Conservation (phyloP, 1,140 invertebrate genomes). For the Sitophilus oryzae region DNA sequence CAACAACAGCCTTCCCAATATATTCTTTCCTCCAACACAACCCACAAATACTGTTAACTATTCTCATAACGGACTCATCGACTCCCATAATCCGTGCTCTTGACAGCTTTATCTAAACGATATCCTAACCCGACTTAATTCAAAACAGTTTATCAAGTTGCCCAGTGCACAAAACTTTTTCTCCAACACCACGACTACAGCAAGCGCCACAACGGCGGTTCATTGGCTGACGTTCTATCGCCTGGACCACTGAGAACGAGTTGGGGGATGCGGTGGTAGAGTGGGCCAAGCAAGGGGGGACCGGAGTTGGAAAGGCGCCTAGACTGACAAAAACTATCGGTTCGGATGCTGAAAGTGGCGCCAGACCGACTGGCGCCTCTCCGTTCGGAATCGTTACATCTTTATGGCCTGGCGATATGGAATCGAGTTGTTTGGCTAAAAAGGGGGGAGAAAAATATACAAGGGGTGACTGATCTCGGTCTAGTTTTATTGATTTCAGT, state of each 20-base stretch:
- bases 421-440: background rate
- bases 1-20: no score
- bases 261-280: background rate
- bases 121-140: background rate
- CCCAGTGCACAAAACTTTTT: background rate
- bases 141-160: background rate
- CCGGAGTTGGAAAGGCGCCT: conserved; percentile 9
- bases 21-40: no score
- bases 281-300: background rate
- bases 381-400: conserved; percentile 15
- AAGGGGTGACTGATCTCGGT: conserved; percentile 4
- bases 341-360: conserved; percentile 12
- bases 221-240: conserved; percentile 1
- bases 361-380: conserved; percentile 19
- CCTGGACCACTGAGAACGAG: background rate
- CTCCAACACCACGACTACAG: no score
- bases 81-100: background rate
- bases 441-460: conserved; percentile 18
- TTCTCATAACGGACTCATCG: background rate
- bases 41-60: no score
- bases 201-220: no score
- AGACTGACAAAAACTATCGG: conserved; percentile 23
- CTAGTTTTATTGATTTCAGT: background rate
- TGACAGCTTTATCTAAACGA: background rate
- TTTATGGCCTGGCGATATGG: conserved; percentile 6